Percentiles rank a stretch among this genome's conserved stretches.
phyloP scores from a whole-genome alignment of 64 coral and sea anemone species.

The Cladopsammia gracilis region DNA sequence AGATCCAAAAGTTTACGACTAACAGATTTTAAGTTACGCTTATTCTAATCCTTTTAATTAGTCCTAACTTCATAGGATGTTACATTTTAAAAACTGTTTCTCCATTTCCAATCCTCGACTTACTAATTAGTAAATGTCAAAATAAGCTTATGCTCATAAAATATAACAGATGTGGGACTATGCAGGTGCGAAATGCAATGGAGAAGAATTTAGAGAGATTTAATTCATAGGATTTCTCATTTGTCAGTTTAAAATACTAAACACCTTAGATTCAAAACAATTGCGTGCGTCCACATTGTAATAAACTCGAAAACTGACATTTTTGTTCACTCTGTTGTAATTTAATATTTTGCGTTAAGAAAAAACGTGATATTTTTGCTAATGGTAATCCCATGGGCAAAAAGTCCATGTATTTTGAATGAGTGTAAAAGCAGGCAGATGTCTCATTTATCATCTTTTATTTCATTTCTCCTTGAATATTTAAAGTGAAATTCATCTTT shows the following conservation, averaged over 20 bases:
- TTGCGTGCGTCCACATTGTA: too few relatives aligned
- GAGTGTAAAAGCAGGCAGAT: slow-evolving; percentile 33
- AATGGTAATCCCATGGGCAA: not conserved
- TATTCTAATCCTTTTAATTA: not conserved
- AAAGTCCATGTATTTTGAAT: slow-evolving; percentile 47
- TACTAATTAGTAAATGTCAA: slow-evolving; percentile 11
- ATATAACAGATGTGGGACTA: slow-evolving; percentile 8
- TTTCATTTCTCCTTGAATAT: slow-evolving; percentile 32
- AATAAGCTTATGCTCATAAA: slow-evolving; percentile 11
- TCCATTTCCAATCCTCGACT: not conserved
- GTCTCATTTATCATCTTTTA: not conserved
- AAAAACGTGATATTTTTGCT: not conserved
- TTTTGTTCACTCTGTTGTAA: too few relatives aligned
- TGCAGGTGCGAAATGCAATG: slow-evolving; percentile 11
- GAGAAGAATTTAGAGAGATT: not conserved
- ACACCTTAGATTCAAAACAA: not conserved
- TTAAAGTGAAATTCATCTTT: slow-evolving; percentile 13
- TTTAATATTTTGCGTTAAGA: not conserved
- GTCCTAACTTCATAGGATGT: not conserved
- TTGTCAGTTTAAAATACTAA: slow-evolving; percentile 26
- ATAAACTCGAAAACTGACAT: too few relatives aligned
- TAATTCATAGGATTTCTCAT: not conserved
- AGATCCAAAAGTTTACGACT: not conserved
- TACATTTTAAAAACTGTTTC: not conserved
- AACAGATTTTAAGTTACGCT: not conserved